Conservation (phyloP, 2,113 vertebrate species). For the Austrofundulus limnaeus region DNA sequence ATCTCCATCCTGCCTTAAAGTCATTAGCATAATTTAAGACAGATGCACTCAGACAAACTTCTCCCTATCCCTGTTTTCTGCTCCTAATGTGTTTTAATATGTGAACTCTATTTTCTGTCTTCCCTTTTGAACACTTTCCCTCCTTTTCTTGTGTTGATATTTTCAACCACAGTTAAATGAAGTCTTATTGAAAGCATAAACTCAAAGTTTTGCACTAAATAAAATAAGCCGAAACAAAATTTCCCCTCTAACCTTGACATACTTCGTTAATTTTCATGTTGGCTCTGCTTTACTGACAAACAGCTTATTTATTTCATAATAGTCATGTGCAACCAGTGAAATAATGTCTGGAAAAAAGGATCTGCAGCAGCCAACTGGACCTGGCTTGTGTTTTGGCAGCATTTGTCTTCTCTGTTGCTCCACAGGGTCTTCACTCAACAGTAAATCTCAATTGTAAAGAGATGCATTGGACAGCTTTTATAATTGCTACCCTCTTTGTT, state of each 20-base stretch:
- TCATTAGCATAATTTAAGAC: conserved; percentile 12
- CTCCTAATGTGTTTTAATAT: conserved; percentile 18
- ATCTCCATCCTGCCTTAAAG: conserved; percentile 15
- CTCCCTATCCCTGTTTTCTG: conserved; percentile 2
- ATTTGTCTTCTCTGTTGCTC: conserved; percentile 37
- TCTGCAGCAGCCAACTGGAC: background rate
- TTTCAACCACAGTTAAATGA: conserved; percentile 18
- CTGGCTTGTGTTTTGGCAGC: conserved; percentile 48
- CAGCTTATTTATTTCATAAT: conserved; percentile 10
- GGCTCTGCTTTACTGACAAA: conserved; percentile 7
- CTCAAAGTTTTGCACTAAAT: conserved; percentile 2
- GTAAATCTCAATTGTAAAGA: conserved; percentile 47
- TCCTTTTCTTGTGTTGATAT: conserved; percentile 10
- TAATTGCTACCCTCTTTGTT: conserved; percentile 18
- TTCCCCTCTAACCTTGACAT: conserved; percentile 8
- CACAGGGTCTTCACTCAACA: conserved; percentile 24
- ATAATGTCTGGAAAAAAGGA: conserved; percentile 20
- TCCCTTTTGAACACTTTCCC: conserved; percentile 2
- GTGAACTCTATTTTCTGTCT: background rate
- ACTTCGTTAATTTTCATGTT: conserved; percentile 13
- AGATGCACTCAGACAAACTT: conserved; percentile 18
- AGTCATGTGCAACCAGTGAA: conserved; percentile 24
- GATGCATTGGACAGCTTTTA: conserved; percentile 28
- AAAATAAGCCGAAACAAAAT: background rate
- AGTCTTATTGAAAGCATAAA: background rate